phyloP scores from a whole-genome alignment of 2,888 invertebrate genomes.

The Nomada ruficornis region DNA sequence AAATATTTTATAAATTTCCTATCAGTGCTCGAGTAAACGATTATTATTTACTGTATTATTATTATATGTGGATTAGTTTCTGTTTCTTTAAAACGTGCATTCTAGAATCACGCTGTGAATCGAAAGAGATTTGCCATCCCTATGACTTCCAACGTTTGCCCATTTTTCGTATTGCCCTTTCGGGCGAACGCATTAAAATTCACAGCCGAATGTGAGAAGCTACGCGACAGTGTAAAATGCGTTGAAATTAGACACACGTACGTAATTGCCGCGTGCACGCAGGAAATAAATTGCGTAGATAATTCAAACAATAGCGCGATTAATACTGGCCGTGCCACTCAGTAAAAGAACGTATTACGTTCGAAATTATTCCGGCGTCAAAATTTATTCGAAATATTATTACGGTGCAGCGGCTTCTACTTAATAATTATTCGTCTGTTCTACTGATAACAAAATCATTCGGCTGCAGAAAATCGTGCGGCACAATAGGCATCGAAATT shows the following conservation, averaged over 20 bases:
- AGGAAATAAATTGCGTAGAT: slow-evolving; percentile 57
- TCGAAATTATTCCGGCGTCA: slow-evolving; percentile 50
- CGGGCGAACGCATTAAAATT: slow-evolving; percentile 46
- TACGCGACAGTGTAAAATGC: slow-evolving; percentile 23
- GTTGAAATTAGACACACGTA: slow-evolving; percentile 46
- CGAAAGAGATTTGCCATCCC: too few relatives aligned
- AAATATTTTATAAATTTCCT: too few relatives aligned
- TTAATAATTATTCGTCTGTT: slow-evolving; percentile 38
- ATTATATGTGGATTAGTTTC: too few relatives aligned
- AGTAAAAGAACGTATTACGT: slow-evolving; percentile 57
- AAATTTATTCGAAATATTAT: slow-evolving; percentile 56
- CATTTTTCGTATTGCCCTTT: neutral
- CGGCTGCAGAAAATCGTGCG: slow-evolving; percentile 6
- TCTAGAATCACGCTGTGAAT: too few relatives aligned
- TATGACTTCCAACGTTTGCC: too few relatives aligned
- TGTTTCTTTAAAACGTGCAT: too few relatives aligned
- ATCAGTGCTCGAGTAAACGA: too few relatives aligned
- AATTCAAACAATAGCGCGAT: slow-evolving; percentile 61
- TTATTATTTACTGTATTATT: too few relatives aligned
- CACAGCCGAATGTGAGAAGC: slow-evolving; percentile 40
- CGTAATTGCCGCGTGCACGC: slow-evolving; percentile 20
- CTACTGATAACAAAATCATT: slow-evolving; percentile 1
- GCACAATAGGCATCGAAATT: neutral
- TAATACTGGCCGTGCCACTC: slow-evolving; percentile 35
- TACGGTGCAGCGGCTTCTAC: slow-evolving; percentile 37